Evolutionary conservation across 2,888 invertebrate genomes (phyloP).

Genomic region (Apamea anceps): DNA sequence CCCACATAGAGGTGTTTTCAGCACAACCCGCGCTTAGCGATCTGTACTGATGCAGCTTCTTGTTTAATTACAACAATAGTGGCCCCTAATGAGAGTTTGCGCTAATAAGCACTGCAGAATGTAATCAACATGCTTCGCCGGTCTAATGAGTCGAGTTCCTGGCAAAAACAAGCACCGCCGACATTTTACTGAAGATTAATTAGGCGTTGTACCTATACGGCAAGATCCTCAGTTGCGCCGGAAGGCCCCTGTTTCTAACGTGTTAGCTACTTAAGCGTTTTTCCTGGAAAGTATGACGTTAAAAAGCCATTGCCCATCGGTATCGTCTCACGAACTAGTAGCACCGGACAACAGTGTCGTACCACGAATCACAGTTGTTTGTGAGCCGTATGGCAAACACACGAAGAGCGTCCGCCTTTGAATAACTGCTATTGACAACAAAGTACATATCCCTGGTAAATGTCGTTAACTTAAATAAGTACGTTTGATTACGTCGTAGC

Average conservation of each 20-base stretch:
- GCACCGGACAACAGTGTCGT: slow-evolving; percentile 65
- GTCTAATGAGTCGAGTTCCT: slow-evolving; percentile 90
- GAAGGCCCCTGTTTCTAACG: slow-evolving; percentile 80
- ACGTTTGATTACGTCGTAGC: slow-evolving; percentile 90
- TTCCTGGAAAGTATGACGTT: slow-evolving; percentile 76
- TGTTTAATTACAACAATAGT: slow-evolving; percentile 91
- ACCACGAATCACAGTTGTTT: slow-evolving; percentile 69
- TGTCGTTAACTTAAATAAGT: slow-evolving; percentile 90
- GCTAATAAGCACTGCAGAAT: slow-evolving; percentile 90
- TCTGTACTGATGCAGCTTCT: slow-evolving; percentile 83
- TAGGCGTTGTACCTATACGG: slow-evolving; percentile 85
- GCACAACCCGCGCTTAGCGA: slow-evolving; percentile 70
- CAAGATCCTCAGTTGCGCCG: slow-evolving; percentile 75
- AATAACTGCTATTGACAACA: slow-evolving; percentile 85
- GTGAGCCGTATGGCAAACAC: slow-evolving; percentile 65
- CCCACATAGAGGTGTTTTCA: slow-evolving; percentile 76
- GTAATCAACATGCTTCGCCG: slow-evolving; percentile 90
- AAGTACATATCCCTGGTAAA: slow-evolving; percentile 85
- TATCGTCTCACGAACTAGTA: slow-evolving; percentile 58
- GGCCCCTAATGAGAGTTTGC: slow-evolving; percentile 90
- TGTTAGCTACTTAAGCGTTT: slow-evolving; percentile 75
- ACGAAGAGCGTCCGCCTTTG: slow-evolving; percentile 67
- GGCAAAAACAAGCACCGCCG: slow-evolving; percentile 88
- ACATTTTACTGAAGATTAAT: slow-evolving; percentile 90
- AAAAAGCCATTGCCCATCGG: slow-evolving; percentile 58